These are phyloP conservation scores for Pollicipes pollicipes DNA, from an alignment of 1,140 invertebrate species.

Conservation along the genomic window DNA sequence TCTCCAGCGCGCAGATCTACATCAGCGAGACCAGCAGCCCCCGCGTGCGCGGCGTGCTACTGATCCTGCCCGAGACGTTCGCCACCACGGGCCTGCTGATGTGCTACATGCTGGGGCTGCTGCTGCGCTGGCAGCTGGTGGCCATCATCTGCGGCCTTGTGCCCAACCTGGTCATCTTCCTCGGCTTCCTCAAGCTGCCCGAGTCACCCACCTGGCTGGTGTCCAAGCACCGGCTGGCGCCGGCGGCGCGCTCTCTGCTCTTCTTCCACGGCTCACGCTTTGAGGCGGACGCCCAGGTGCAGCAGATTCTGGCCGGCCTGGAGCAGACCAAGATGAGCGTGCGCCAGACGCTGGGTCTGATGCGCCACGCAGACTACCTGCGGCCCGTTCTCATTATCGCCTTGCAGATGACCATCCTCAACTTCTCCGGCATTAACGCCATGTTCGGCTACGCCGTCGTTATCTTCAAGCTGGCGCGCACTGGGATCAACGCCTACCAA, in stretches of 20 bases:
- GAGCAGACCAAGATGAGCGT: neutral
- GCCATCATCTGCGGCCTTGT: neutral
- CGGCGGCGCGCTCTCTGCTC: neutral
- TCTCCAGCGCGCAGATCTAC: neutral
- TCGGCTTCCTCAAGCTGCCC: neutral
- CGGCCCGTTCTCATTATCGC: neutral
- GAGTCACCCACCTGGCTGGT: neutral
- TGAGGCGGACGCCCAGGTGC: neutral
- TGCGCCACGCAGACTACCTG: neutral
- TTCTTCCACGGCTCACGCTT: neutral
- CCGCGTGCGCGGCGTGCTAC: neutral
- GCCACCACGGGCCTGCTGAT: neutral
- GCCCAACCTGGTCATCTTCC: neutral
- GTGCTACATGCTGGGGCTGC: neutral
- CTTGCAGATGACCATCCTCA: neutral
- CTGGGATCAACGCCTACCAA: neutral
- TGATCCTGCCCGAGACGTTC: neutral
- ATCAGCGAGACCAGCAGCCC: neutral
- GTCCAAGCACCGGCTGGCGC: neutral
- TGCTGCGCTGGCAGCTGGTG: neutral
- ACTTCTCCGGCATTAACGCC: neutral
- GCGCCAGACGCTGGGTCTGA: neutral
- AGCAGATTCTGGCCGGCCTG: neutral
- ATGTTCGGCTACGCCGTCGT: constrained; percentile 1
- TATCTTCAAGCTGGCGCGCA: neutral